Base-by-base conservation (phyloP, 2,888 invertebrate genomes). In the Abrostola triplasia region DNA sequence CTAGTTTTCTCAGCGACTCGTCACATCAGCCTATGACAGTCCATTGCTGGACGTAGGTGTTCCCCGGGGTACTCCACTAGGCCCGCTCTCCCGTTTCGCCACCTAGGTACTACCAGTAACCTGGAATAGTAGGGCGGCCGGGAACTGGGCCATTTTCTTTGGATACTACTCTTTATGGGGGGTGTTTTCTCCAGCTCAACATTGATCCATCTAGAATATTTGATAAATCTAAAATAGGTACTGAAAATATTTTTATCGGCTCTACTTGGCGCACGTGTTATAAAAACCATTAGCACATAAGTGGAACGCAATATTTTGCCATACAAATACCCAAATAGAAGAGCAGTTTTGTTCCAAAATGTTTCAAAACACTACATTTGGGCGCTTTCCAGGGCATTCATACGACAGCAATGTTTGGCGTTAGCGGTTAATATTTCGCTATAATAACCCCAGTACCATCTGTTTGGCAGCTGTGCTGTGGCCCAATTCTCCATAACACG, bases 381-480 rank as follows among this genome's bases (percentile, higher is more conserved):
- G 82, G 73, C 10, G 62, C 68, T 64, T 69, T 82, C 83, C 77
- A 84, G 79, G 65, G 59, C 73, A 67, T 65, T 66, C 62, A 55
- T 66, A 62, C 56, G 60, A 68, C 63, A 52, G 58, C 64, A 77
- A 63, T 81, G 73, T 70, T 81, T 73, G 76, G 68, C 73, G 73
- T 82, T 80, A 76, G 79, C 72, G 79, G 82, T 83, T 80, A 61
- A 81, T 77, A 84, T 84, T 87, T 86, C 71, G 84, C 86, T 82
- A 81, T 79, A 79, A 81, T 79, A 82, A 77, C 73, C 67, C 62
- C 55, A 36, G 54, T 55, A 48, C 63, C 90, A 91, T 89, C 84
- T 91, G 90, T 78, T 86, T 76, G 81, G 84, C 90, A 91, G 84
- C 84, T 91, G 90, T 69, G 64, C 63, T 42, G 77, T 86, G 87